Base-by-base conservation (phyloP, 2,797 vertebrate genomes). In the Nothura maculosa region DNA sequence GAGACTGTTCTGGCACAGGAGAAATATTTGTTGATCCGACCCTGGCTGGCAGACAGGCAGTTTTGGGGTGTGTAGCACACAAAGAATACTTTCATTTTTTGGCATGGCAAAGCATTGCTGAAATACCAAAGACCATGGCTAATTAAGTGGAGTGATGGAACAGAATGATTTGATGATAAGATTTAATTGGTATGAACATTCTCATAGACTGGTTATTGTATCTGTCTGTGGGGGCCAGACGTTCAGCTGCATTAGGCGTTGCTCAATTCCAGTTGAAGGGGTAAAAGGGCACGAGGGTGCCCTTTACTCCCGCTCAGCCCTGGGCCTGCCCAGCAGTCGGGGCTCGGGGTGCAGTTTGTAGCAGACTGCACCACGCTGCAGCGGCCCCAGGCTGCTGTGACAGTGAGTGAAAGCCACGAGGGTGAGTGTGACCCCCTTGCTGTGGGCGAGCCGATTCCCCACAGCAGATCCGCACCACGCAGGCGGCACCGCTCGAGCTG, bases 41-140 rank as follows among this genome's bases (percentile, higher is more conserved):
- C 34, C 14, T 70, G 79, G 90, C 80, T 76, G 81, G 89, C 64
- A 89, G 81, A 76, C 87, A 87, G 90, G 81, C 95, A 92, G 89
- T 42, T 90, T 77, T 80, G 93, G 92, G 89, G 96, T 81, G 74
- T 58, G 78, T 48, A 96, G 79, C 78, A 63, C 89, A 96, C 88
- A 95, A 97, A 96, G 96, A 93, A 82, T 57, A 94, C 93, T 96
- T 96, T 85, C 91, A 95, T 79, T 90, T 92, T 94, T 88, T 95
- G 94, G 94, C 87, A 81, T 2, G 34, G 82, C 22, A 50, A 30
- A 92, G 81, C 94, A 97, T 95, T 91, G 83, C 96, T 96, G 94
- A 96, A 94, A 97, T 97, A 91, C 96, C 96, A 94, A 87, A 95
- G 89, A 75, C 93, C 48, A 64, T 73, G 89, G 42, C n/a, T 87